Evolutionary conservation across 1,140 invertebrate genomes (phyloP).

Genomic region (Dinothrombium tinctorium): DNA sequence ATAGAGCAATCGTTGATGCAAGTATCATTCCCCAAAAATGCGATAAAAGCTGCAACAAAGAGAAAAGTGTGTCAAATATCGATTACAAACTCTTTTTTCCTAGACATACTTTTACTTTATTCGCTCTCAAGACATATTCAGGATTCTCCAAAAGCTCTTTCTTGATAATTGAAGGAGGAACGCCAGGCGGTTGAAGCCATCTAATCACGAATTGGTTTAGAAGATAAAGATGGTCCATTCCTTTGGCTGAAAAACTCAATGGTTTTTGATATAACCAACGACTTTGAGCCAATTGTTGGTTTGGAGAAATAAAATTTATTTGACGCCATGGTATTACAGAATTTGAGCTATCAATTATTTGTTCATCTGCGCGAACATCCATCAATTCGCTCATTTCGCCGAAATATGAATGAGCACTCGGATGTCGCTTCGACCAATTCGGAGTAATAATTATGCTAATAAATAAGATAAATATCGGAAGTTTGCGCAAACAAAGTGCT

Average conservation of each 20-base stretch:
- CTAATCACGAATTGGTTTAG: slow-evolving; percentile 8
- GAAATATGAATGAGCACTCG: too few relatives aligned
- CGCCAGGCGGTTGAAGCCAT: slow-evolving; percentile 2
- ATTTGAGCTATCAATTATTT: too few relatives aligned
- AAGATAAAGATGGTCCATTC: slow-evolving; percentile 13
- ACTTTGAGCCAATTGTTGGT: neutral
- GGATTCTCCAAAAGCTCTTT: slow-evolving; percentile 11
- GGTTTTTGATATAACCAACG: slow-evolving; percentile 1
- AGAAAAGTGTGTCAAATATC: neutral
- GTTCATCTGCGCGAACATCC: too few relatives aligned
- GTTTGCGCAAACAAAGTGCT: too few relatives aligned
- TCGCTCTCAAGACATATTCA: slow-evolving; percentile 5
- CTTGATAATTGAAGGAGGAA: slow-evolving; percentile 8
- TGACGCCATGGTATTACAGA: slow-evolving; percentile 1
- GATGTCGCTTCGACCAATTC: too few relatives aligned
- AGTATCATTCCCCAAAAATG: slow-evolving; percentile 8
- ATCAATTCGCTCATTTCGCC: too few relatives aligned
- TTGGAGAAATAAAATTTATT: slow-evolving; percentile 2
- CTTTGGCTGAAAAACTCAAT: slow-evolving; percentile 2
- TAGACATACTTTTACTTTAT: slow-evolving; percentile 1
- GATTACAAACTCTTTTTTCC: neutral
- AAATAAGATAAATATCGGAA: too few relatives aligned
- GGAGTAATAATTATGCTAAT: too few relatives aligned
- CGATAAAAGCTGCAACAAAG: neutral
- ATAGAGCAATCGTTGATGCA: slow-evolving; percentile 2